These are phyloP conservation scores for Psettodes erumei DNA, from an alignment of 2,113 vertebrate species.

Conservation along the genomic window DNA sequence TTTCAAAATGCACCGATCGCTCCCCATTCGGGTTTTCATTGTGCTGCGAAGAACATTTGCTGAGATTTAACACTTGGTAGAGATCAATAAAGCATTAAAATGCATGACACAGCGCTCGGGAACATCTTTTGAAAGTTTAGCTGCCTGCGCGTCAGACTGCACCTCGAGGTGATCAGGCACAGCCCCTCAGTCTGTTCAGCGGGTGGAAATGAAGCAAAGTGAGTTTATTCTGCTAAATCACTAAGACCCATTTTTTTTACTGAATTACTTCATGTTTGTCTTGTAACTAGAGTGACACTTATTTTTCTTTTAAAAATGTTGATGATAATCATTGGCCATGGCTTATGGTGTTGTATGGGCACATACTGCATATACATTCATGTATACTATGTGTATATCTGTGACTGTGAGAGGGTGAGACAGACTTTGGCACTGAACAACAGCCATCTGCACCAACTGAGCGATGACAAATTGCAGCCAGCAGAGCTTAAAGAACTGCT, in stretches of 20 bases:
- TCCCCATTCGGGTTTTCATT: not conserved
- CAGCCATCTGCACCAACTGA: conserved; percentile 41
- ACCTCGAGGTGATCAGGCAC: too few relatives aligned
- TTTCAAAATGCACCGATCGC: not conserved
- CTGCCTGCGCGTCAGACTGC: not conserved
- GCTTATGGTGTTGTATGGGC: not conserved
- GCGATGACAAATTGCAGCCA: conserved; percentile 35
- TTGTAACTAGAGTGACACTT: not conserved
- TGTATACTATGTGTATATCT: not conserved
- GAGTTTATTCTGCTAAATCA: not conserved
- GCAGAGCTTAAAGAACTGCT: conserved; percentile 29
- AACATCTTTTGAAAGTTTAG: not conserved
- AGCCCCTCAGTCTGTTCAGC: not conserved
- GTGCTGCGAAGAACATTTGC: not conserved
- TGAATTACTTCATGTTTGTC: not conserved
- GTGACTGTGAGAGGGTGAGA: conserved; percentile 2
- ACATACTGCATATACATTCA: not conserved
- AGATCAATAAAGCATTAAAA: not conserved
- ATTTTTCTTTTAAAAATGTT: not conserved
- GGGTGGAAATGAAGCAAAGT: not conserved
- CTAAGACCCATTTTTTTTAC: not conserved
- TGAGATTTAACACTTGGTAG: not conserved
- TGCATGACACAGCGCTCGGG: not conserved
- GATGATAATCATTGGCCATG: not conserved
- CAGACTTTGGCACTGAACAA: conserved; percentile 14